Evolutionary conservation across 2,113 vertebrate species (phyloP).

Genomic region (Hucho hucho): DNA sequence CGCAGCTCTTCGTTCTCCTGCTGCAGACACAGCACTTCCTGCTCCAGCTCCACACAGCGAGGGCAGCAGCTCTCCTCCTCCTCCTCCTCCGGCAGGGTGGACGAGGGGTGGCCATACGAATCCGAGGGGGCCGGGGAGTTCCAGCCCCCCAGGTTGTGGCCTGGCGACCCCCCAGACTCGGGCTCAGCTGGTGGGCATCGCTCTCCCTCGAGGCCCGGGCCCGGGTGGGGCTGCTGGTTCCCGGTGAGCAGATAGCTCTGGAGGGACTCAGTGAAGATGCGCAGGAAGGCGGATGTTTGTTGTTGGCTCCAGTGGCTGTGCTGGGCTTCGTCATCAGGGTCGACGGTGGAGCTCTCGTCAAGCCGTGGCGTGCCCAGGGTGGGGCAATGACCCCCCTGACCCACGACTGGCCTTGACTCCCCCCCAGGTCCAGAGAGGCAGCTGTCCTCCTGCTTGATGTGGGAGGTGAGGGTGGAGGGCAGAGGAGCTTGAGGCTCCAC

Average conservation of each 20-base stretch:
- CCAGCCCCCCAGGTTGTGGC: constrained; percentile 90
- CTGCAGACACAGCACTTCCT: constrained; percentile 95
- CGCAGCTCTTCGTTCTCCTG: constrained; percentile 98
- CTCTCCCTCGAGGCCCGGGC: constrained; percentile 77
- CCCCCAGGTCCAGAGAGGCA: constrained; percentile 49
- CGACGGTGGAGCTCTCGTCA: constrained; percentile 79
- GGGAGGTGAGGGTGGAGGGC: constrained; percentile 80
- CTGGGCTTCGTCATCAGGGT: constrained; percentile 82
- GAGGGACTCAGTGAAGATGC: constrained; percentile 95
- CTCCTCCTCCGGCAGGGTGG: constrained; percentile 89
- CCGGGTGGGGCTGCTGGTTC: constrained; percentile 67
- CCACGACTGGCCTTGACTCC: constrained; percentile 64
- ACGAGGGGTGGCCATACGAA: constrained; percentile 95
- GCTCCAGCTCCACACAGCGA: constrained; percentile 93
- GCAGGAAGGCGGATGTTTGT: constrained; percentile 91
- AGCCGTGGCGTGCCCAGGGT: constrained; percentile 69
- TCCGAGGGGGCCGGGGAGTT: constrained; percentile 93
- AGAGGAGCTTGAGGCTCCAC: constrained; percentile 69
- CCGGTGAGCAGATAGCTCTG: constrained; percentile 94
- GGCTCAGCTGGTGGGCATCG: constrained; percentile 74
- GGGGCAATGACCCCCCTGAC: constrained; percentile 37
- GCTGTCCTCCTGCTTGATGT: constrained; percentile 88
- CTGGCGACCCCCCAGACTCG: constrained; percentile 78
- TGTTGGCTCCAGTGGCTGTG: constrained; percentile 89
- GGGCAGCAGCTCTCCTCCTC: constrained; percentile 81